Evolutionary conservation across 2,113 vertebrate genomes (phyloP), one percentile per base, ranked within the genome.

Genomic region (Ammodramus savannarum): DNA sequence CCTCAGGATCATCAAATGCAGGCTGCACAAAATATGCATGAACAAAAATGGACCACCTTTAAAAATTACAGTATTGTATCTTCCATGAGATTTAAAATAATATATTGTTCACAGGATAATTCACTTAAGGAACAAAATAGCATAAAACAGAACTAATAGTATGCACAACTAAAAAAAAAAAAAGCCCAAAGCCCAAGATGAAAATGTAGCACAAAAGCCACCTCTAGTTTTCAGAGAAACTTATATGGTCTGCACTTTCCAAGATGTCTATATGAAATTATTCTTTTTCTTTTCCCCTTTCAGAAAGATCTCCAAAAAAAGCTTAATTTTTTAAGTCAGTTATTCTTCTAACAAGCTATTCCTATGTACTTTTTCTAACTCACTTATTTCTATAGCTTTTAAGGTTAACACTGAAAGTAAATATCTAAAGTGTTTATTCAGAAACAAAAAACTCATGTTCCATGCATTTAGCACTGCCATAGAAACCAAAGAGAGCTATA

Each of bases 1-100:
- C 99, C 91, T 99, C 99, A 14, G 99, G 99, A 80, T 99, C 99
- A 43, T 99, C 99, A 97, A 99, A 99, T 91, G 96, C 97, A 59
- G 95, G 87, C 99, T 99, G 87, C 26, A 85, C 73, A 49, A 96
- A 94, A 91, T 7, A 94, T 25, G 20, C 15, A 85, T 9, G 16
- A 63, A 92, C 4, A 92, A 72, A 95, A 93, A 46, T 3, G 3
- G 19, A 87, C 21, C 15, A 72, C 14, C 52, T 89, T 82, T 16
- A 54, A 74, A 71, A 93, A 87, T 58, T 43, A 84, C 7, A 34
- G 10, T 43, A 67, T 36, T 55, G 13, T 49, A 69, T 66, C 20
- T 88, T 85, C 41, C 26, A 62, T 13, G 58, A 79, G 23, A 73
- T 46, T 41, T 54, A 84, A 84, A 83, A 62, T 18, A 51, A 34